Conservation (phyloP, 2,113 vertebrate species). For the Stegostoma tigrinum region DNA sequence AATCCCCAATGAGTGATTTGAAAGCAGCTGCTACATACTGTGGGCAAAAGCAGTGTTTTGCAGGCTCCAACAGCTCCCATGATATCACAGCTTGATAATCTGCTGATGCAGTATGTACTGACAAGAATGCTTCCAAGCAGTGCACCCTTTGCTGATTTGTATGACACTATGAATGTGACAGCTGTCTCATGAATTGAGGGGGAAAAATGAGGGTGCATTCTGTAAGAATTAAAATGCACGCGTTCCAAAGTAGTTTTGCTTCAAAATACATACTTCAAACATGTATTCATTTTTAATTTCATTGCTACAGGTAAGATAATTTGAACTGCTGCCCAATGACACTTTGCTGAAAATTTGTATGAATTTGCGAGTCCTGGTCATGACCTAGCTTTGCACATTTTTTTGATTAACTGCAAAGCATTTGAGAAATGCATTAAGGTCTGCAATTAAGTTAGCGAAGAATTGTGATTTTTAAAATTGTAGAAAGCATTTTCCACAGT, state of each 20-base stretch:
- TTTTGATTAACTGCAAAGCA: not conserved
- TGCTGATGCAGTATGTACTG: constrained; percentile 1
- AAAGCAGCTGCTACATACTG: not conserved
- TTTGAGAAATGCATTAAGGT: not conserved
- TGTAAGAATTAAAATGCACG: too few relatives aligned
- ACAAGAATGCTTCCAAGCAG: not conserved
- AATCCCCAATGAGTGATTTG: not conserved
- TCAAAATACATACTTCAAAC: not conserved
- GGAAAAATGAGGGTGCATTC: not conserved
- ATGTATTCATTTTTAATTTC: not conserved
- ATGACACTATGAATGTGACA: not conserved
- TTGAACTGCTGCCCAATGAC: not conserved
- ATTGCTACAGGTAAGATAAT: not conserved
- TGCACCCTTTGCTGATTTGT: not conserved
- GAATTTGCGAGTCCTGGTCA: not conserved
- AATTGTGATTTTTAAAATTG: not conserved
- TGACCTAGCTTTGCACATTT: not conserved
- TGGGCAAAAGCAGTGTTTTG: not conserved
- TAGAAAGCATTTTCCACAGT: not conserved
- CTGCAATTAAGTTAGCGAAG: not conserved
- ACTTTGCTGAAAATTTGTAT: not conserved
- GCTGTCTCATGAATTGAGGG: not conserved
- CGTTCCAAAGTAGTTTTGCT: not conserved
- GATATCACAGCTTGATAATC: not conserved
- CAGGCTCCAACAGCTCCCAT: not conserved